Base-by-base conservation (phyloP, 2,888 invertebrate genomes). In the Mesoligia furuncula region DNA sequence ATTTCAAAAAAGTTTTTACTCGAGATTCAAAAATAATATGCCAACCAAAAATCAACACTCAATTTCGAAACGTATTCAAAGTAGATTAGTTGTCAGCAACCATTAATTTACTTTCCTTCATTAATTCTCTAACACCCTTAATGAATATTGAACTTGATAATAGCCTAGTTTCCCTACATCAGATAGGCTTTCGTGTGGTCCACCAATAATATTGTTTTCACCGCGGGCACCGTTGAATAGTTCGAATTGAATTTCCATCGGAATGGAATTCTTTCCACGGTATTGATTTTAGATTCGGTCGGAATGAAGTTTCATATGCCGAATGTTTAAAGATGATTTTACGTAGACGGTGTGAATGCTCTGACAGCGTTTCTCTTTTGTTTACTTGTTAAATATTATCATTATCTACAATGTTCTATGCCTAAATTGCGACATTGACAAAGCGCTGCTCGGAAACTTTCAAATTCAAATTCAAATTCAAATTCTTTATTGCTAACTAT, bases 211-310 rank as follows among this genome's bases (percentile, higher is more conserved):
- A 90, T 90, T 89, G 87, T 88, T 84, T 88, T 81, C 82, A 67
- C 79, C 70, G 84, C 85, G 86, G 85, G 84, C 85, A 86, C 83
- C 81, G 83, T 79, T 81, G 87, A 87, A 86, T 87, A 86, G 84
- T 83, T 88, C 74, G 86, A 90, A 88, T 90, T 87, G 88, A 90
- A 91, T 91, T 90, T 90, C 89, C 89, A 90, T 90, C 80, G 86
- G 86, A 89, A 90, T 89, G 85, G 90, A 87, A 90, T 90, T 90
- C 88, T 90, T 90, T 86, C 85, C 81, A 79, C 86, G 83, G 80
- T 90, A 91, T 91, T 88, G 90, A 91, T 90, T 88, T 89, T 83
- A 82, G 80, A 84, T 81, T 81, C 81, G 72, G 73, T 61, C 70
- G 84, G 83, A 82, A 85, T 88, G 84, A 87, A 89, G 85, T 89